Base-by-base conservation (phyloP, 2,113 vertebrate species). In the Macquaria australasica region DNA sequence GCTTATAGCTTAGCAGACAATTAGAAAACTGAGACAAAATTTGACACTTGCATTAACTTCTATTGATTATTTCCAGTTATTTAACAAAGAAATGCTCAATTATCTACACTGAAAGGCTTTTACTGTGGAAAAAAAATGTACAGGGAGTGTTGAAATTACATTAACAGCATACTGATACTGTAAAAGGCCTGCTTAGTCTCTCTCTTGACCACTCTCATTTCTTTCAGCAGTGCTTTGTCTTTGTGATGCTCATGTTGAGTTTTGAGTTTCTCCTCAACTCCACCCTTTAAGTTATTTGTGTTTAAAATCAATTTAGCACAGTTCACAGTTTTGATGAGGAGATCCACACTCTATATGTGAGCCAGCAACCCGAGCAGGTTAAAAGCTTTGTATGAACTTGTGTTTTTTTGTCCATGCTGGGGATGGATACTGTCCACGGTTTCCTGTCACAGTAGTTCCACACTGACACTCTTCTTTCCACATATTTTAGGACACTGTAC, bases 51-150 rank as follows among this genome's bases (percentile, higher is more conserved):
- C 12, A 66, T 66, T 51, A 67, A 77, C 39, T 45, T 81, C 3
- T 48, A 21, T 45, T 73, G 41, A 73, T 81, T 50, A 70, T 71
- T 66, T 4, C 31, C 55, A 72, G 8, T 58, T 64, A 60, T 60
- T 79, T 34, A 50, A 43, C 6, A 68, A 53, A 48, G 15, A 75
- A 9, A 50, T 74, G 7, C 37, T 51, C 39, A 51, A 25, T n/a
- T 72, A 0, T 67, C 18, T 23, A 70, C 18, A 51, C 31, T 77
- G 8, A 73, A 48, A 78, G 41, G 51, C 50, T 71, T 79, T 75
- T 25, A 70, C 8, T 53, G 8, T 69, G n/a, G n/a, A 58, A 51
- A 58, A 51, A 58, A 28, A 31, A 39, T 10, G 5, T 67, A 53
- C 23, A n/a, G 34, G 0, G 48, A 64, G 64, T 41, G 28, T 63